Evolutionary conservation across 2,888 invertebrate genomes (phyloP), one percentile per base, ranked within the genome.

Genomic region (Plebejus anna): DNA sequence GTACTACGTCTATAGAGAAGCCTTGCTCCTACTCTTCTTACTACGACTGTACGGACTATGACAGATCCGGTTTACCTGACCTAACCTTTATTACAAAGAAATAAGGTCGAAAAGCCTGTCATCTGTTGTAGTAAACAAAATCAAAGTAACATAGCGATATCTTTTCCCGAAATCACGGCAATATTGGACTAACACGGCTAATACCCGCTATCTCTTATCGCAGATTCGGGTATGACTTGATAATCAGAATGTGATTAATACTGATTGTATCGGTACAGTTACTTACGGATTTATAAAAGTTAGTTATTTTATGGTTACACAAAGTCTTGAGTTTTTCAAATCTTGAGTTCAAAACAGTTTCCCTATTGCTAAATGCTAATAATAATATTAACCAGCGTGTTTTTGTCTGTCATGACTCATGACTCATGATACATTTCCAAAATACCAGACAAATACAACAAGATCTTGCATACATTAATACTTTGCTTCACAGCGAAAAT

Each of bases 221-320:
- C 61, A 78, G 79, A 80, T 80, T 79, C 79, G 77, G 79, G 79
- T 80, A 79, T 78, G 79, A 82, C 82, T 81, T 81, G 83, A 81
- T 84, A 82, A 81, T 82, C 79, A 78, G 78, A 80, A 80, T 80
- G 81, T 83, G 84, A 84, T 84, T 81, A 78, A 81, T 83, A 80
- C 82, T 85, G 86, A 87, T 87, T 87, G 2, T 11, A 82, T 77
- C 59, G 55, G 81, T 81, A 83, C 79, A 78, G 78, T 75, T 32
- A 13, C 32, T 66, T 4, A 28, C 22, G 11, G 6, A 59, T 59
- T 59, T 2, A 22, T 59, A 28, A 22, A 66, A 32, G 11, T 66
- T 3, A n/a, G 7, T 28, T 28, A 2, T 66, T 32, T 11, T 66
- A 32, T 66, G 13, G 47, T 11, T 47, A 7, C 11, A 47, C 47